Base-by-base conservation (phyloP, 2,888 invertebrate species). In the Machimus atricapillus region DNA sequence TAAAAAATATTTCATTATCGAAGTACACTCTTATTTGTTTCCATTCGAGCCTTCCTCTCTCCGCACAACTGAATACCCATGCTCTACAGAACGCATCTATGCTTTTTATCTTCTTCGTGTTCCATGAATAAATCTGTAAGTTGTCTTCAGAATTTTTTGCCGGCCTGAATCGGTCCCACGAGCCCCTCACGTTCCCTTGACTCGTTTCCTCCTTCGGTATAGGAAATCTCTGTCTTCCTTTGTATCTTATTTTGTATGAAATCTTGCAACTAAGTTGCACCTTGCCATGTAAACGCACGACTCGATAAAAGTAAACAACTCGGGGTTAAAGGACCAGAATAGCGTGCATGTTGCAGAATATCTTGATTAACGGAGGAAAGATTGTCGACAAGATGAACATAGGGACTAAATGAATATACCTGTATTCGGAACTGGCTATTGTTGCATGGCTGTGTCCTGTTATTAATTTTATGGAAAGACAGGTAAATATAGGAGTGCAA, bases 241-340 rank as follows among this genome's bases (percentile, higher is more conserved):
- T 76, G 37, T 76, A 12, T 76, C 76, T 76, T 76, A 37, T 34
- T 76, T 16, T 76, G 76, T 14, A 76, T 76, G 34, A 76, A 37
- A 76, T 76, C 76, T 76, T 76, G 19, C 76, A 76, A 76, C 37
- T 14, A 76, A 37, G 76, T 37, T 76, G 76, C 66, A 66, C 66
- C 66, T 66, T 23, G 66, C 66, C 66, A 66, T 23, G 66, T 66
- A 66, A 76, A 76, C 76, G 76, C 76, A 76, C 19, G 76, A 37
- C 34, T 37, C 76, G 34, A 37, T 76, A 76, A 76, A 76, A 76
- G 76, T 76, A 76, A 76, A 76, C 76, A 76, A 66, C 27, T 66
- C 37, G 76, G 76, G 76, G 76, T 76, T 76, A 76, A 76, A 76
- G 76, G 76, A 76, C 37, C 76, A 76, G 76, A 34, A 37, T 37